These are phyloP conservation scores for Tokudaia muenninki DNA, from an alignment of 2,797 vertebrate species.

Conservation along the genomic window DNA sequence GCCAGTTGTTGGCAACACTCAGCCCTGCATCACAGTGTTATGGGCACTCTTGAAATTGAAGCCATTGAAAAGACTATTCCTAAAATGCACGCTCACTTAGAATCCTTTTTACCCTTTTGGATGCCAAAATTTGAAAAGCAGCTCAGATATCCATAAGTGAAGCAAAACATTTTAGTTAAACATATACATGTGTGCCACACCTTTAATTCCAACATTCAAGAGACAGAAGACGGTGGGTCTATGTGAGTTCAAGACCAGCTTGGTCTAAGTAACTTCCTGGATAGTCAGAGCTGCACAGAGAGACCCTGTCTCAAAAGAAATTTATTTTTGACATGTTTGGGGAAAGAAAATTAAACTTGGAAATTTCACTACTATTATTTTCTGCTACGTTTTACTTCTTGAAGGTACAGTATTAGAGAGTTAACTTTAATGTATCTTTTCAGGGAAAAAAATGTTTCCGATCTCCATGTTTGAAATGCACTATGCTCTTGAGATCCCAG, in stretches of 20 bases:
- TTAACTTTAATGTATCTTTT: constrained; percentile 6
- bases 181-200: neutral
- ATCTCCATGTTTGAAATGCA: neutral
- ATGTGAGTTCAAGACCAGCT: neutral
- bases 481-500: neutral
- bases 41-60: neutral
- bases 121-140: neutral
- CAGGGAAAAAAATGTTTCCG: neutral
- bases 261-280: neutral
- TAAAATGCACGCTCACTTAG: neutral
- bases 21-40: neutral
- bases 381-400: constrained; percentile 17
- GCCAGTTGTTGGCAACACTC: neutral
- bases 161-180: neutral
- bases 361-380: neutral
- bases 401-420: neutral
- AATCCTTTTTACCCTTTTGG: neutral
- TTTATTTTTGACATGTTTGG: neutral
- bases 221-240: neutral
- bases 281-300: neutral
- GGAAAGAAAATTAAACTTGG: constrained; percentile 25
- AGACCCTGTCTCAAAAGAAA: neutral
- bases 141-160: constrained; percentile 34
- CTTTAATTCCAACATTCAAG: neutral
- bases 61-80: neutral